Evolutionary conservation across 2,888 invertebrate genomes (phyloP), one percentile per base, ranked within the genome.

Genomic region (Chrysolina oricalcia): DNA sequence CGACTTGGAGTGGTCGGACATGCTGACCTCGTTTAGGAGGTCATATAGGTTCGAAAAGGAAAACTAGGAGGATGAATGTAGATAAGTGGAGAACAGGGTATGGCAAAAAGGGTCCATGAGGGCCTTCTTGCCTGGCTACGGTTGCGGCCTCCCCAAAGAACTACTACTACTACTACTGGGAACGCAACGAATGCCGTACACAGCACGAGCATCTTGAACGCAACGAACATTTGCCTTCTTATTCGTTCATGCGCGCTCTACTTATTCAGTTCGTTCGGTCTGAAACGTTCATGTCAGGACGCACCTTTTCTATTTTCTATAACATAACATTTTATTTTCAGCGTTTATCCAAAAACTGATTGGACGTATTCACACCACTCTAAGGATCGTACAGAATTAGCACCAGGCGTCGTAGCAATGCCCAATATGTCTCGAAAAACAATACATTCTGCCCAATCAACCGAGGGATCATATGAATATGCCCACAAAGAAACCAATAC

Each of bases 341-440:
- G 97, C 88, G 93, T 93, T 88, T 95, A 94, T 87, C 96, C 96
- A 6, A 97, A 97, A 90, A 97, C 97, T 76, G 97, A 97, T 89
- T 97, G 96, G 90, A 96, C 96, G 10, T 97, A 97, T 88, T 96
- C 96, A 1, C 92, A 91, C 78, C 90, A 94, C 81, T 96, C 96
- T n/a, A 93, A 93, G 81, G 95, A 94, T 90, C 93, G 96, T 69
- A 93, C 94, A 82, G 94, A 94, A 87, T 89, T 95, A 73, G 94
- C 94, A 0, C 95, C 95, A 0, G 96, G 96, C 1, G 92, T 95
- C 72, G 91, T 96, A 79, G 94, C 94, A 35, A 95, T 96, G 92
- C 96, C 96, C 4, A 97, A 97, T 89, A 96, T 97, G 96, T 96
- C 96, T 1, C 93, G 97, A 3, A 91, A 93, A 73, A 93, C 95